Evolutionary conservation across 2,888 invertebrate genomes (phyloP).

Genomic region (Chrysotoxum bicinctum): DNA sequence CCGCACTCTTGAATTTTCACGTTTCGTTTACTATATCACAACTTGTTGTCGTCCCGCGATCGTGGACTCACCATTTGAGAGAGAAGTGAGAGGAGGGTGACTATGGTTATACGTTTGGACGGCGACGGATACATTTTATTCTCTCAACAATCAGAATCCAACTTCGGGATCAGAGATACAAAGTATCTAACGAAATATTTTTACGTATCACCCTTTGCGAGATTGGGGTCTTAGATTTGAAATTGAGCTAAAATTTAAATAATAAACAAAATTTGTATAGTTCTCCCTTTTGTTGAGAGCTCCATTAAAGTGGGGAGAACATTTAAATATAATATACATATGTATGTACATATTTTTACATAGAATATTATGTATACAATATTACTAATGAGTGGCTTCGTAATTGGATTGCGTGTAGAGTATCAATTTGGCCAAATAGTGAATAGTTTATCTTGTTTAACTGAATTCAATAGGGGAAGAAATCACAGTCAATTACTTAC

Average conservation of each 20-base stretch:
- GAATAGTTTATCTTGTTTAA: slow-evolving; percentile 36
- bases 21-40: slow-evolving; percentile 32
- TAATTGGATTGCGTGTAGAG: slow-evolving; percentile 64
- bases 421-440: slow-evolving; percentile 41
- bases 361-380: not conserved
- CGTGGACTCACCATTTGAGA: not conserved
- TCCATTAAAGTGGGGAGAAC: slow-evolving; percentile 1
- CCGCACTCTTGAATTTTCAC: slow-evolving; percentile 41
- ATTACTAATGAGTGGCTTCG: not conserved
- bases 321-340: not conserved
- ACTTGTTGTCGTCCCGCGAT: slow-evolving; percentile 28
- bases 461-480: not conserved
- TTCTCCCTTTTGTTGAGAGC: not conserved
- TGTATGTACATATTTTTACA: not conserved
- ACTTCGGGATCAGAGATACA: slow-evolving; percentile 3
- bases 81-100: slow-evolving; percentile 27
- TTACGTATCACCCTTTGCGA: not conserved
- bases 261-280: not conserved
- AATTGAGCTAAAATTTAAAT: slow-evolving; percentile 33
- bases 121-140: slow-evolving; percentile 6
- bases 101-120: not conserved
- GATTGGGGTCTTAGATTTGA: not conserved
- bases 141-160: slow-evolving; percentile 10
- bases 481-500: not conserved
- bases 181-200: not conserved